Evolutionary conservation across 1,140 invertebrate species (phyloP).

Genomic region (Cydia amplana): DNA sequence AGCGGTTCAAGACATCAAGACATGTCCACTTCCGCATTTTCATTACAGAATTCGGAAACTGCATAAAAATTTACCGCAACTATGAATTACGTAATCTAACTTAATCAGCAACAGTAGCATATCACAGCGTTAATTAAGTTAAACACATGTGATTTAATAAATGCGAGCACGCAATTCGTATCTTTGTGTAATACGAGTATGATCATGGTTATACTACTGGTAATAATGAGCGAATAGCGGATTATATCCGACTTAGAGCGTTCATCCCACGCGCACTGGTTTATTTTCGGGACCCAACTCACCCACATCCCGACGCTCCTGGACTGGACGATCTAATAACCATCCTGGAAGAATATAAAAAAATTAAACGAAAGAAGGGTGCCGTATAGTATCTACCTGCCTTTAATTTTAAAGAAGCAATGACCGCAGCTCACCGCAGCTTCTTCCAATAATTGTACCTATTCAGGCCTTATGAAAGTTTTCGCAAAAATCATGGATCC

Average conservation of each 20-base stretch:
- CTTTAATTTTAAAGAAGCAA: too few relatives aligned
- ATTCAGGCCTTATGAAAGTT: not conserved
- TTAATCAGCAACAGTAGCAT: not conserved
- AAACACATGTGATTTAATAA: conserved; percentile 3
- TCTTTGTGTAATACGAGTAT: not conserved
- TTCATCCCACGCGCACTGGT: not conserved
- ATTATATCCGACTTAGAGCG: not conserved
- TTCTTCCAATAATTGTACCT: too few relatives aligned
- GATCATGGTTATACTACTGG: not conserved
- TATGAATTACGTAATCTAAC: not conserved
- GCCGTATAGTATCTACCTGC: too few relatives aligned
- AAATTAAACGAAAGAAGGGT: too few relatives aligned
- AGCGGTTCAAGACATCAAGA: not conserved
- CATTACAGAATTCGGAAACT: conserved; percentile 4
- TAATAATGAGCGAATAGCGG: not conserved
- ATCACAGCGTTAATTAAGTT: conserved; percentile 1
- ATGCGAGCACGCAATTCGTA: not conserved
- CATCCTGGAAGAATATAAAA: too few relatives aligned
- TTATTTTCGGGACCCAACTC: too few relatives aligned
- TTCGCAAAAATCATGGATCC: not conserved
- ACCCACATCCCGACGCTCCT: too few relatives aligned
- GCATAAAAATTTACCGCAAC: not conserved
- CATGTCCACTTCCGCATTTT: not conserved
- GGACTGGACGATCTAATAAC: too few relatives aligned
- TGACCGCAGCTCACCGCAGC: too few relatives aligned